phyloP scores from a whole-genome alignment of 1,140 invertebrate genomes.

The Camponotus pennsylvanicus region DNA sequence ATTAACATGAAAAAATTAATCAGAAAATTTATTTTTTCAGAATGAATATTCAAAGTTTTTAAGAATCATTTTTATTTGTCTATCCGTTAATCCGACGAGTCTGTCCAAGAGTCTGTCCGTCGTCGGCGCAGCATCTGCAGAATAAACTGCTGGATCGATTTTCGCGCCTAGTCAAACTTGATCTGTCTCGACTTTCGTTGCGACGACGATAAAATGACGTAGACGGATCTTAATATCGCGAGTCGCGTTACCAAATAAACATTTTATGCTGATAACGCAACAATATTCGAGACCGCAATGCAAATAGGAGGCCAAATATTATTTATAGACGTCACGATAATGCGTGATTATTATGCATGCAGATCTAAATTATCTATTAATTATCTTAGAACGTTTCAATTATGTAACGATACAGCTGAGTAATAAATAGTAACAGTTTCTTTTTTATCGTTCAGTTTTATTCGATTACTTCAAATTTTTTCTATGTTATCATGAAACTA shows the following conservation, averaged over 20 bases:
- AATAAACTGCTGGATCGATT: constrained; percentile 9
- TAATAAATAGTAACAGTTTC: background rate
- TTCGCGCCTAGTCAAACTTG: no score
- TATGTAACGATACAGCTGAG: background rate
- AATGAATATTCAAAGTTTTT: background rate
- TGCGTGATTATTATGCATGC: background rate
- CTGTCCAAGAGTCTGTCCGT: background rate
- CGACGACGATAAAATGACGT: constrained; percentile 36
- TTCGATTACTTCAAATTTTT: no score
- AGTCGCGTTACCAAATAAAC: constrained; percentile 67
- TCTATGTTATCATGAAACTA: background rate
- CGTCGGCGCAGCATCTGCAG: background rate
- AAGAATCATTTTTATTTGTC: background rate
- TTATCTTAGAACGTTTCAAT: constrained; percentile 10
- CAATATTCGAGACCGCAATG: constrained; percentile 56
- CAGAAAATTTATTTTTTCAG: no score
- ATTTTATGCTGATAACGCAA: constrained; percentile 67
- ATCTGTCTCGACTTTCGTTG: constrained; percentile 34
- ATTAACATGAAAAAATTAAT: no score
- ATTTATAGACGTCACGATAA: constrained; percentile 27
- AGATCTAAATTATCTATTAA: no score
- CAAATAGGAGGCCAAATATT: background rate
- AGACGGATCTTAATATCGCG: constrained; percentile 62
- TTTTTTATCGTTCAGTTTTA: background rate
- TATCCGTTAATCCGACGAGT: background rate